Evolutionary conservation across 2,113 vertebrate genomes (phyloP).

Genomic region (Natator depressus): DNA sequence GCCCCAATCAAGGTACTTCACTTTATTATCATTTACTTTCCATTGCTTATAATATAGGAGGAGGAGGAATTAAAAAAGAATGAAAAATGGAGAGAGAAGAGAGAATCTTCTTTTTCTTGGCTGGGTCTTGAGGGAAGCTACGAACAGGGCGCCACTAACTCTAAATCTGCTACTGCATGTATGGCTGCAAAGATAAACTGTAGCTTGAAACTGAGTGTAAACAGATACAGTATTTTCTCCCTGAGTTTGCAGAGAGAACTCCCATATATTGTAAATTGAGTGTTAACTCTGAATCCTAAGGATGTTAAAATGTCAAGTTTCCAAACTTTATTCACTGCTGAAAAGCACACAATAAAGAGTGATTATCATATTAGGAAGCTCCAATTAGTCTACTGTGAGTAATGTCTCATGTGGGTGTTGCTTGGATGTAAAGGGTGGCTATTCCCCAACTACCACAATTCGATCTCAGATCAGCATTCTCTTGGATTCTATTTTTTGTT

Average conservation of each 20-base stretch:
- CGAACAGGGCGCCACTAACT: too few relatives aligned
- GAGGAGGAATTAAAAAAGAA: too few relatives aligned
- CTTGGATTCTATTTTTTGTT: background rate
- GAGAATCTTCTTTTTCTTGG: too few relatives aligned
- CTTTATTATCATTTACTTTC: too few relatives aligned
- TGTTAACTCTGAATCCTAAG: background rate
- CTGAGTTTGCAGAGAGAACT: background rate
- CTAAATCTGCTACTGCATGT: too few relatives aligned
- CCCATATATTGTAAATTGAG: background rate
- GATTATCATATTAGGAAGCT: rapidly evolving
- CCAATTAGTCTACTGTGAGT: background rate
- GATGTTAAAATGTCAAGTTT: background rate
- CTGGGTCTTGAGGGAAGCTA: too few relatives aligned
- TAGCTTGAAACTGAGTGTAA: background rate
- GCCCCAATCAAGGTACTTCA: too few relatives aligned
- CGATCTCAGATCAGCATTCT: background rate
- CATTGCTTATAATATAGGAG: too few relatives aligned
- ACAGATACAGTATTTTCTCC: background rate
- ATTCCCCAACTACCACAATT: background rate
- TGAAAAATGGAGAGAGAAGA: too few relatives aligned
- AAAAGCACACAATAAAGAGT: background rate
- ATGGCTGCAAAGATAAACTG: rapidly evolving
- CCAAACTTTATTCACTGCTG: background rate
- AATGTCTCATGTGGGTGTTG: background rate
- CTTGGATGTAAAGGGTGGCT: background rate